Evolutionary conservation across 2,113 vertebrate species (phyloP).

Genomic region (Natator depressus): DNA sequence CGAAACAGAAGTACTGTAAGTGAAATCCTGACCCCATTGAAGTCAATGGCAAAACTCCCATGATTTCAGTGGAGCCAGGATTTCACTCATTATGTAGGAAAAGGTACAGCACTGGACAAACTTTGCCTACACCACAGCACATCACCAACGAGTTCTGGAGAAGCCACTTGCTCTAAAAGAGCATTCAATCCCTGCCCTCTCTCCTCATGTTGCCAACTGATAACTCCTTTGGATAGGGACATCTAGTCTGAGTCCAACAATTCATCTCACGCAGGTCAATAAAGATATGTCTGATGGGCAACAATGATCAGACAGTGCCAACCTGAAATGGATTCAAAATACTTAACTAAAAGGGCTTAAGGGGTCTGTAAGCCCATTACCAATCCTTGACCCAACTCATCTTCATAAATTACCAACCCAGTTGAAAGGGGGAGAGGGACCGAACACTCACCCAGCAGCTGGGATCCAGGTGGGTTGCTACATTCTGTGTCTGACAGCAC

Average conservation of each 20-base stretch:
- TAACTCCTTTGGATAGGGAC: neutral
- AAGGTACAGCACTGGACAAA: neutral
- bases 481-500: neutral
- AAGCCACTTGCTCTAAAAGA: neutral
- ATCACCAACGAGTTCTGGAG: neutral
- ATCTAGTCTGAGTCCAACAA: neutral
- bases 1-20: neutral
- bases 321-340: neutral
- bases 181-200: neutral
- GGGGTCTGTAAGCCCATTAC: neutral
- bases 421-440: neutral
- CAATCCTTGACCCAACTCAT: neutral
- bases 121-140: neutral
- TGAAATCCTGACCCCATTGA: neutral
- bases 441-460: neutral
- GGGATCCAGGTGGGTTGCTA: neutral
- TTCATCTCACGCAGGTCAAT: neutral
- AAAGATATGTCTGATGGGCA: neutral
- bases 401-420: neutral
- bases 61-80: neutral
- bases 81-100: neutral
- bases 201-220: neutral
- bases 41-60: neutral
- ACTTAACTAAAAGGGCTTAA: neutral
- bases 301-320: neutral